Evolutionary conservation across 1,140 invertebrate genomes (phyloP).

Genomic region (Cherax quadricarinatus): DNA sequence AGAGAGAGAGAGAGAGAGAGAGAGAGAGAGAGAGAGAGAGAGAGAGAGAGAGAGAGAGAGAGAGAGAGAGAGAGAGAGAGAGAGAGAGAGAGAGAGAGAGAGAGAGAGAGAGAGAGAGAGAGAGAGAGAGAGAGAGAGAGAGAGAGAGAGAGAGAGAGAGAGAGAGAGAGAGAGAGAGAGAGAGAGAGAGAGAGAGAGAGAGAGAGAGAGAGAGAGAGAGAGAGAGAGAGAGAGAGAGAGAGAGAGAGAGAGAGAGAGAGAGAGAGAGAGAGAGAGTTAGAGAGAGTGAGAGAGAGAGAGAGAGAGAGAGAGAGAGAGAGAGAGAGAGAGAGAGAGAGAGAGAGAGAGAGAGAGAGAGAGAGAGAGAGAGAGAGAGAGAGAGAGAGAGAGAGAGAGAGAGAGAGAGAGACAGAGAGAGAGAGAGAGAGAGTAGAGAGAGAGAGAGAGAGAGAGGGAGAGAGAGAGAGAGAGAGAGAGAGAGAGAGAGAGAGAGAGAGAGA

Average conservation of each 20-base stretch:
- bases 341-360: conserved; percentile 10
- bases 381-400: too few species aligned
- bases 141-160: conserved; percentile 11
- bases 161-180: too few species aligned
- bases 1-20: too few species aligned
- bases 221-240: conserved; percentile 9
- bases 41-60: not conserved
- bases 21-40: too few species aligned
- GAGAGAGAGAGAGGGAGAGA: not conserved
- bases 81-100: conserved; percentile 9
- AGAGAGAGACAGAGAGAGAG: too few species aligned
- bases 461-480: conserved; percentile 10
- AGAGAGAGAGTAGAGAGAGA: too few species aligned
- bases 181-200: conserved; percentile 9
- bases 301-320: conserved; percentile 10
- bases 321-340: conserved; percentile 9
- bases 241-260: too few species aligned
- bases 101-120: conserved; percentile 11
- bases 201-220: conserved; percentile 10
- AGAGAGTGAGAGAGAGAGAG: not conserved
- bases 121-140: conserved; percentile 10
- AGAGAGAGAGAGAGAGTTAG: too few species aligned
- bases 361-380: conserved; percentile 9
- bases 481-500: conserved; percentile 9
- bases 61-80: too few species aligned